Conservation (phyloP, 2,888 invertebrate genomes). For the Eurytoma californica region DNA sequence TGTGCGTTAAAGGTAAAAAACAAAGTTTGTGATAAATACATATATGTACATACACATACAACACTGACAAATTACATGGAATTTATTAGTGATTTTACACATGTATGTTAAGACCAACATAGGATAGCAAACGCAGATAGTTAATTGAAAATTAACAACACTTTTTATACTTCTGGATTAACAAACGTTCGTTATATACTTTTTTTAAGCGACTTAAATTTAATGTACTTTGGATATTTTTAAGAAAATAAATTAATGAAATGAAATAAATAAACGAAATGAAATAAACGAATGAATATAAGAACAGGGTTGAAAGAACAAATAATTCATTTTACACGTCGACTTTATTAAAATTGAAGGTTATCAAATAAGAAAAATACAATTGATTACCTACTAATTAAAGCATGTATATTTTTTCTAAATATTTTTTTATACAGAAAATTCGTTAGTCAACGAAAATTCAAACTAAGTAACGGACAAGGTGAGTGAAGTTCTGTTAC, state of each 20-base stretch:
- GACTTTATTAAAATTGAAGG: slow-evolving; percentile 37
- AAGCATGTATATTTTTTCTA: slow-evolving; percentile 16
- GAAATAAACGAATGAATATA: background rate
- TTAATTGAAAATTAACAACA: no score
- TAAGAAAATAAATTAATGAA: background rate
- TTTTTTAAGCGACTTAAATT: background rate
- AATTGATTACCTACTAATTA: slow-evolving; percentile 37
- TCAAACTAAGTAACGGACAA: slow-evolving; percentile 5
- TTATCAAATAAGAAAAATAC: slow-evolving; percentile 47
- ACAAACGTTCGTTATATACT: background rate
- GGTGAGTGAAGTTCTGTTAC: background rate
- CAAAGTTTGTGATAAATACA: no score
- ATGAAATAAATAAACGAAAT: background rate
- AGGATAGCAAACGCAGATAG: no score
- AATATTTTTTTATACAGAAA: slow-evolving; percentile 21
- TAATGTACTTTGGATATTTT: background rate
- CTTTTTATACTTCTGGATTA: no score
- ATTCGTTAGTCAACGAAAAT: slow-evolving; percentile 39
- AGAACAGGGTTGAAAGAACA: background rate
- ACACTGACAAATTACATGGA: no score
- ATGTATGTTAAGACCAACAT: no score
- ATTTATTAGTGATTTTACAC: no score
- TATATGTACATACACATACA: no score
- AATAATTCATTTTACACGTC: background rate
- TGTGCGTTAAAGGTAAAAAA: no score